phyloP scores from a whole-genome alignment of 2,797 vertebrate species.

The Brachyrhaphis roseni region DNA sequence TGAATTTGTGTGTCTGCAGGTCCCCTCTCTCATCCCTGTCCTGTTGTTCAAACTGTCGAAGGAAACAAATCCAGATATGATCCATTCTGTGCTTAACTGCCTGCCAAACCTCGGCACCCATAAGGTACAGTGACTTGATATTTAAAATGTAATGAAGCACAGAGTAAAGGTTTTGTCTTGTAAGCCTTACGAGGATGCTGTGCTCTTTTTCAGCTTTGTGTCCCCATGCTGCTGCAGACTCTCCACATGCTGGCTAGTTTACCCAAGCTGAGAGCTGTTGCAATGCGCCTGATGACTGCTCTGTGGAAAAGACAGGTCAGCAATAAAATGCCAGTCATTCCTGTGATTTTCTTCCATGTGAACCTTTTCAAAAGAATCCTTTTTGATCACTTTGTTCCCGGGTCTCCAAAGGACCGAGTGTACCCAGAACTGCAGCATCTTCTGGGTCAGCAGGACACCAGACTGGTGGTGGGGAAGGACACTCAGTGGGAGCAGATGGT shows the following conservation, averaged over 20 bases:
- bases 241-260: constrained; percentile 85
- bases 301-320: constrained; percentile 94
- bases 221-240: constrained; percentile 88
- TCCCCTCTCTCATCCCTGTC: constrained; percentile 88
- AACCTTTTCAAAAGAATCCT: not conserved
- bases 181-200: not conserved
- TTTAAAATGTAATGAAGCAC: not conserved
- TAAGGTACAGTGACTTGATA: constrained; percentile 79
- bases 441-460: constrained; percentile 81
- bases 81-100: constrained; percentile 85
- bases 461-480: constrained; percentile 83
- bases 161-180: not conserved
- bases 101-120: constrained; percentile 90
- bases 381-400: not conserved
- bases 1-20: constrained; percentile 73
- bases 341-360: not conserved
- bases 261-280: constrained; percentile 85
- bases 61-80: constrained; percentile 81
- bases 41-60: constrained; percentile 89
- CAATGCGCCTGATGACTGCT: constrained; percentile 87
- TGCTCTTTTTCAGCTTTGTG: constrained; percentile 85
- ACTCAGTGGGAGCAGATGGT: constrained; percentile 91
- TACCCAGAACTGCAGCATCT: constrained; percentile 93
- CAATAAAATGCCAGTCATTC: not conserved
- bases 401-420: constrained; percentile 86